Conservation (phyloP, 2,113 vertebrate genomes). For the Cephalopterus ornatus region DNA sequence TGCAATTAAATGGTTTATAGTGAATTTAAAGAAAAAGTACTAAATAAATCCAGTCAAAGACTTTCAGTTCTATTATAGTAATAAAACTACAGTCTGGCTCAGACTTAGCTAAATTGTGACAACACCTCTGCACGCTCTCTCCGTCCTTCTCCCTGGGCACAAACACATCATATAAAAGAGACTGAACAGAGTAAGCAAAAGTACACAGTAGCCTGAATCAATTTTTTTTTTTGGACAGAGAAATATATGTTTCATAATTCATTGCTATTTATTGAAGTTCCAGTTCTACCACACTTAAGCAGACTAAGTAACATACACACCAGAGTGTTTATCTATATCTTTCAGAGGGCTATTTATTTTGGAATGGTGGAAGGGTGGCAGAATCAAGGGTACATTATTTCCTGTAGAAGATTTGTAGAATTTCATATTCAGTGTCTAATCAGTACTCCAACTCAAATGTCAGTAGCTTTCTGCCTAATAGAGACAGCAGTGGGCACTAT, state of each 20-base stretch:
- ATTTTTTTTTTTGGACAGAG: neutral
- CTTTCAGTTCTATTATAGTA: neutral
- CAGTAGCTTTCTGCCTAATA: neutral
- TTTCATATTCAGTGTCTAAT: neutral
- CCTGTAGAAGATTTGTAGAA: neutral
- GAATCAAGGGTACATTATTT: neutral
- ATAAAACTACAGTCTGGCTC: neutral
- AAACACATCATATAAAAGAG: neutral
- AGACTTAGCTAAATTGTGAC: neutral
- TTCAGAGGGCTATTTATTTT: neutral
- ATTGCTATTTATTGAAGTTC: neutral
- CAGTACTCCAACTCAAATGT: neutral
- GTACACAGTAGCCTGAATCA: neutral
- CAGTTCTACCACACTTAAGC: neutral
- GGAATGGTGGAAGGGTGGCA: neutral
- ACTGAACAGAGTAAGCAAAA: neutral
- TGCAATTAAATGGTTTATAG: neutral
- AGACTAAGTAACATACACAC: neutral
- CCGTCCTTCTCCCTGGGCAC: neutral
- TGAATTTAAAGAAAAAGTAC: neutral
- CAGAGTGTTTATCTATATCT: neutral
- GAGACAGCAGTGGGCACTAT: neutral
- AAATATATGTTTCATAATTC: neutral
- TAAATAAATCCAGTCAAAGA: neutral
- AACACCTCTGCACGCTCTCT: neutral